Conservation (phyloP, 2,888 invertebrate species). For the Stenolophus ochropezus region DNA sequence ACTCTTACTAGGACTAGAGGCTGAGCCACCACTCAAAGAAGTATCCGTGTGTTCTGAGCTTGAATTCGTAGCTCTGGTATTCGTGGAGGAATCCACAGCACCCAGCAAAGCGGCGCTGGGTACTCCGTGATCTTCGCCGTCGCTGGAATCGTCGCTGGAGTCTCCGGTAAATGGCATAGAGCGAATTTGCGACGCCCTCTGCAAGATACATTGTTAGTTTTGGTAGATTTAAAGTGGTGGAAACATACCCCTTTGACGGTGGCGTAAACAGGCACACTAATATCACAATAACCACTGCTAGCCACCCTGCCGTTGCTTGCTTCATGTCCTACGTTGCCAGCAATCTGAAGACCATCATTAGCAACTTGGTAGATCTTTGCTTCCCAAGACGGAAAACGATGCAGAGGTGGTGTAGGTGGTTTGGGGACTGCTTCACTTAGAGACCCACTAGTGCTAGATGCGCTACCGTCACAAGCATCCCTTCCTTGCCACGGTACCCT, state of each 20-base stretch:
- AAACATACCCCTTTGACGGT: conserved; percentile 93
- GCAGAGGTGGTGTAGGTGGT: conserved; percentile 93
- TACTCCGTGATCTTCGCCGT: conserved; percentile 83
- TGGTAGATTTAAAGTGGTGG: too few species aligned
- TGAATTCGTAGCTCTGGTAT: conserved; percentile 74
- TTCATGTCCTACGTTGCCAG: conserved; percentile 72
- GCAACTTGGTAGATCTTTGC: conserved; percentile 93
- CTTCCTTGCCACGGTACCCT: conserved; percentile 72
- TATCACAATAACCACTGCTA: conserved; percentile 90
- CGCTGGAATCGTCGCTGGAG: conserved; percentile 95
- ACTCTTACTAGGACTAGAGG: conserved; percentile 89
- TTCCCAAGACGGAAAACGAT: conserved; percentile 89
- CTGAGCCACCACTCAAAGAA: conserved; percentile 78
- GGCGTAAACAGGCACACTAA: conserved; percentile 95
- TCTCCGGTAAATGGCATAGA: conserved; percentile 97
- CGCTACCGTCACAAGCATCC: conserved; percentile 62
- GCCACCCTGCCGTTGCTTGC: conserved; percentile 64
- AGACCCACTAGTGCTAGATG: conserved; percentile 64
- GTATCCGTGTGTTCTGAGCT: conserved; percentile 77
- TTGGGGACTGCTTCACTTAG: conserved; percentile 67
- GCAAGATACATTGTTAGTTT: conserved; percentile 63
- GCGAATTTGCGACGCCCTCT: conserved; percentile 95
- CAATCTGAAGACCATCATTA: conserved; percentile 75
- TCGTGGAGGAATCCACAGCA: conserved; percentile 67
- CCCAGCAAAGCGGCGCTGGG: conserved; percentile 67